phyloP scores from a whole-genome alignment of 37 sponge, comb jelly and placozoan genomes.

The Corticium candelabrum region DNA sequence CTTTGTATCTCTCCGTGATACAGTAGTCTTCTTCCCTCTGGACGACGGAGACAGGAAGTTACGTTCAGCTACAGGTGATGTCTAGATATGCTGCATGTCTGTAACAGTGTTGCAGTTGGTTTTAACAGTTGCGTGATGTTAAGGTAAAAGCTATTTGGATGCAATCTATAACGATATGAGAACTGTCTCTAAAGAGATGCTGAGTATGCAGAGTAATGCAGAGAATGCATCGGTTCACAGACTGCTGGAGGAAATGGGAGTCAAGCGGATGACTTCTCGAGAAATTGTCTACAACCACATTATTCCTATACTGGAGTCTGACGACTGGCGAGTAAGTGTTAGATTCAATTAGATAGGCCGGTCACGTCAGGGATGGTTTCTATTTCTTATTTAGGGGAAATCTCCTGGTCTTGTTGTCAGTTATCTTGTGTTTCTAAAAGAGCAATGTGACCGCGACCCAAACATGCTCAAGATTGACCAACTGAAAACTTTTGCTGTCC shows the following conservation, averaged over 20 bases:
- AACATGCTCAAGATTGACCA: too few species aligned
- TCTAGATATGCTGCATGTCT: too few species aligned
- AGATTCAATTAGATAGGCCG: too few species aligned
- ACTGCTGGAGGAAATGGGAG: conserved; percentile 32
- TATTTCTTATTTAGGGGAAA: background rate
- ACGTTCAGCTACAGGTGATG: too few species aligned
- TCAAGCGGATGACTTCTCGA: conserved; percentile 23
- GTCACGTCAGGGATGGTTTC: too few species aligned
- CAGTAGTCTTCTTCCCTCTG: conserved; percentile 32
- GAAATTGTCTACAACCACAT: conserved; percentile 47
- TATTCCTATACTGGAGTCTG: conserved; percentile 24
- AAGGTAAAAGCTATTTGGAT: conserved; percentile 13
- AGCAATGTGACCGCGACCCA: background rate
- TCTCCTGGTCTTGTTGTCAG: background rate
- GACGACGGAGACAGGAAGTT: conserved; percentile 16
- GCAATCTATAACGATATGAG: conserved; percentile 28
- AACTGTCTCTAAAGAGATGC: conserved; percentile 14
- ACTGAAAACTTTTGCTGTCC: too few species aligned
- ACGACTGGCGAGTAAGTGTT: conserved; percentile 21
- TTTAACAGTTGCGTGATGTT: too few species aligned
- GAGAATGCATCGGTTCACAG: conserved; percentile 12
- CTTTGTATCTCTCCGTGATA: conserved; percentile 8
- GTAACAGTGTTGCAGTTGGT: too few species aligned
- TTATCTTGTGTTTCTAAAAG: background rate
- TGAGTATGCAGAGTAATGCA: conserved; percentile 12